Conservation (phyloP, 2,888 invertebrate species). For the Hydrotaea cyrtoneurina region DNA sequence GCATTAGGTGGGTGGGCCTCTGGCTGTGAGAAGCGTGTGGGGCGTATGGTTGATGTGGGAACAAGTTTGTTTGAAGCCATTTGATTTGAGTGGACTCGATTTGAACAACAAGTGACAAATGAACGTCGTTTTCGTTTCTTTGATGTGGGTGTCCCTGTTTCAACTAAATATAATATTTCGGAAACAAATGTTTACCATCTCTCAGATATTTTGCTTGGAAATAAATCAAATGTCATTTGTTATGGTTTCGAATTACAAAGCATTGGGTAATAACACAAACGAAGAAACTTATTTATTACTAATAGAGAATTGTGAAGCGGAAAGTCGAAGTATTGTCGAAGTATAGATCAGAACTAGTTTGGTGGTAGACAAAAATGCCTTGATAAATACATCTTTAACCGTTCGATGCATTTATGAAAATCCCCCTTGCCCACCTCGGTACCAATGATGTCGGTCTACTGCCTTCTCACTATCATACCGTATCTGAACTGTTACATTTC, state of each 20-base stretch:
- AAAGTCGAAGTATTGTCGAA: too few relatives aligned
- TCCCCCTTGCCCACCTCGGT: too few relatives aligned
- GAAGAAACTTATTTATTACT: too few relatives aligned
- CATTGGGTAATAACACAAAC: not conserved
- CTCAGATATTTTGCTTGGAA: not conserved
- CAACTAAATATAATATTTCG: not conserved
- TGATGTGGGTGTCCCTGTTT: conserved; percentile 5
- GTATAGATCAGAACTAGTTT: too few relatives aligned
- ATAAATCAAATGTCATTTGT: not conserved
- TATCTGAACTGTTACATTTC: too few relatives aligned
- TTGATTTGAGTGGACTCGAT: not conserved
- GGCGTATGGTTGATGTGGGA: conserved; percentile 27
- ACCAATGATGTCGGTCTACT: too few relatives aligned
- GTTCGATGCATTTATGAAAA: too few relatives aligned
- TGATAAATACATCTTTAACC: too few relatives aligned
- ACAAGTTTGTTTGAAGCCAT: not conserved
- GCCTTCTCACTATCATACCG: too few relatives aligned
- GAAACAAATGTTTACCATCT: not conserved
- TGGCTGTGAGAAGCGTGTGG: not conserved
- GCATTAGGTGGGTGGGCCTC: not conserved
- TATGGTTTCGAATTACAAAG: not conserved
- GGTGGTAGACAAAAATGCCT: too few relatives aligned
- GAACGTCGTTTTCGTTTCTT: not conserved
- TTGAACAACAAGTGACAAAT: conserved; percentile 1
- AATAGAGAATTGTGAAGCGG: too few relatives aligned